Evolutionary conservation across 2,888 invertebrate species (phyloP).

Genomic region (Drosophila nr. medialis): DNA sequence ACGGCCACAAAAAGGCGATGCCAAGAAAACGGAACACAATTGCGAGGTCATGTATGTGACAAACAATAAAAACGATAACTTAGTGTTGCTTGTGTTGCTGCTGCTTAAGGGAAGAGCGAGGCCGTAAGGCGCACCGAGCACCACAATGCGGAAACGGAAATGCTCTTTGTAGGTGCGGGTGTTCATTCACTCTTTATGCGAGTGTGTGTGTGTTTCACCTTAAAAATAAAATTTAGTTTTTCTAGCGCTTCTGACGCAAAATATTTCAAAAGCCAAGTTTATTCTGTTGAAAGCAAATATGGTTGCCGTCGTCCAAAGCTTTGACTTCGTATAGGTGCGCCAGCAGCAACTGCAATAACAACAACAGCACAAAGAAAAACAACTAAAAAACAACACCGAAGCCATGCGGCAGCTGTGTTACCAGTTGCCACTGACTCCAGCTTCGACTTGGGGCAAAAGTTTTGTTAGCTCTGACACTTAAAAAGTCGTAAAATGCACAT

Average conservation of each 20-base stretch:
- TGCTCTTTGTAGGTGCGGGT: slow-evolving; percentile 36
- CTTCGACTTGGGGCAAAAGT: slow-evolving; percentile 52
- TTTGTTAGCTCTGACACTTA: slow-evolving; percentile 74
- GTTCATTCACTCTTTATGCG: slow-evolving; percentile 13
- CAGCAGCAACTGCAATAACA: slow-evolving; percentile 18
- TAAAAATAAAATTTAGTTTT: slow-evolving; percentile 68
- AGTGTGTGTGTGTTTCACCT: slow-evolving; percentile 31
- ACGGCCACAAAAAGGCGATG: slow-evolving; percentile 24
- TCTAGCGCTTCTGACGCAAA: slow-evolving; percentile 47
- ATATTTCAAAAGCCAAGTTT: slow-evolving; percentile 64
- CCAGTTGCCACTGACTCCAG: slow-evolving; percentile 17
- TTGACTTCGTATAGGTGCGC: slow-evolving; percentile 48
- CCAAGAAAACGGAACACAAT: slow-evolving; percentile 67
- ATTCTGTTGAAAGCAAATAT: slow-evolving; percentile 63
- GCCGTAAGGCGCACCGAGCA: slow-evolving; percentile 33
- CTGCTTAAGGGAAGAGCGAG: slow-evolving; percentile 27
- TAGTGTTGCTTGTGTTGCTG: slow-evolving; percentile 34
- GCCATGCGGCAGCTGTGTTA: slow-evolving; percentile 24
- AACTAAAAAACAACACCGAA: slow-evolving; percentile 4
- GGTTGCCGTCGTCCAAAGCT: slow-evolving; percentile 43
- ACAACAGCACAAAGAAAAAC: slow-evolving; percentile 16
- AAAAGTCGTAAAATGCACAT: slow-evolving; percentile 79
- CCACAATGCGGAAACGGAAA: slow-evolving; percentile 55
- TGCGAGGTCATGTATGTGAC: slow-evolving; percentile 77
- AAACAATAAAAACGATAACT: slow-evolving; percentile 78